Evolutionary conservation across 2,797 vertebrate species (phyloP).

Genomic region (Natrix natrix): DNA sequence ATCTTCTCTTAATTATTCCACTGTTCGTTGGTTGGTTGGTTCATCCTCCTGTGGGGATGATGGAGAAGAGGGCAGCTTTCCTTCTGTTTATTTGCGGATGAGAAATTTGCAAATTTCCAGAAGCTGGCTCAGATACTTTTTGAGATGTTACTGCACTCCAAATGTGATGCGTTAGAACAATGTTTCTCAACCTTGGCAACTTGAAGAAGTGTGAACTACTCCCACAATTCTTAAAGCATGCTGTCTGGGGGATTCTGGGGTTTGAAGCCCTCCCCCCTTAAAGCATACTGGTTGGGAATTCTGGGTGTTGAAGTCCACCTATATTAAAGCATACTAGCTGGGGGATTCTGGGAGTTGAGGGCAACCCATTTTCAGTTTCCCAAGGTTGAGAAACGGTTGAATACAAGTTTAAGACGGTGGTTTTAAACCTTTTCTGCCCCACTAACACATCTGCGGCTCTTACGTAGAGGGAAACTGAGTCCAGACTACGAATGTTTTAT

Average conservation of each 20-base stretch:
- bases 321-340: no score
- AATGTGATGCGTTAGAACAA: not conserved
- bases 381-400: not conserved
- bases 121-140: not conserved
- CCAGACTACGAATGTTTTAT: not conserved
- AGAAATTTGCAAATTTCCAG: not conserved
- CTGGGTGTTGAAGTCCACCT: rapidly evolving
- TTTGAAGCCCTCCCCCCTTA: no score
- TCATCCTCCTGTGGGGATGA: not conserved
- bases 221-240: not conserved
- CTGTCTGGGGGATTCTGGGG: no score
- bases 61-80: not conserved
- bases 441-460: not conserved
- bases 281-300: no score
- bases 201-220: not conserved
- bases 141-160: no score
- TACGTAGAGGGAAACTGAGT: not conserved
- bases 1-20: not conserved
- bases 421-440: not conserved
- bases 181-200: not conserved
- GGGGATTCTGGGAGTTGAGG: no score
- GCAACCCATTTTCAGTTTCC: rapidly evolving
- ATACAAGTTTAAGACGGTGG: not conserved
- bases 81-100: not conserved
- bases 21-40: not conserved